These are phyloP conservation scores for Notarius quadriscutis DNA, from an alignment of 2,113 vertebrate genomes.

Conservation along the genomic window DNA sequence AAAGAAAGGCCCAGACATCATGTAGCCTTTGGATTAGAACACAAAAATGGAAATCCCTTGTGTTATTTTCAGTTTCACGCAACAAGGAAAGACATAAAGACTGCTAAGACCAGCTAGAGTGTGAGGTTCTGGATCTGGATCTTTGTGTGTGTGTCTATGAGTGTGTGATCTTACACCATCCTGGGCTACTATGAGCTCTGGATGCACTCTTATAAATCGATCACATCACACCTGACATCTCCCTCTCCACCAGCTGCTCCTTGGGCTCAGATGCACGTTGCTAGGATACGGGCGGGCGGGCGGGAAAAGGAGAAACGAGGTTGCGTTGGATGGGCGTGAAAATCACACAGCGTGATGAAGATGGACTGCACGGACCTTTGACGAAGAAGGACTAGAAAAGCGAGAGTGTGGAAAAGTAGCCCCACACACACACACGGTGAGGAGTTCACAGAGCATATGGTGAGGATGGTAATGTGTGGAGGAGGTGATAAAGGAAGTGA, in stretches of 20 bases:
- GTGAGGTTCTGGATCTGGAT: not conserved
- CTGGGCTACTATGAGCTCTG: constrained; percentile 25
- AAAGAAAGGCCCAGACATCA: not conserved
- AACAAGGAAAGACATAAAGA: not conserved
- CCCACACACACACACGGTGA: constrained; percentile 23
- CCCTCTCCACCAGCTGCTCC: constrained; percentile 53
- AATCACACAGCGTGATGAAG: constrained; percentile 35
- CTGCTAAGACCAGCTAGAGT: not conserved
- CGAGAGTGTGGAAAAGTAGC: not conserved
- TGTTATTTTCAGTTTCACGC: not conserved
- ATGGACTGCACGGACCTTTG: constrained; percentile 29
- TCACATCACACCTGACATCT: constrained; percentile 53
- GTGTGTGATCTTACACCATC: constrained; percentile 18
- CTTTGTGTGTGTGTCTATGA: not conserved
- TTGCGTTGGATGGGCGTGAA: constrained; percentile 46
- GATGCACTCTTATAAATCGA: constrained; percentile 41
- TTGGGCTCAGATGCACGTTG: constrained; percentile 43
- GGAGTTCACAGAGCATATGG: constrained; percentile 49
- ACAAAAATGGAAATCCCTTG: not conserved
- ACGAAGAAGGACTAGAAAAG: constrained; percentile 30
- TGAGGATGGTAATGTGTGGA: constrained; percentile 42
- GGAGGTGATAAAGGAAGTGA: constrained; percentile 42
- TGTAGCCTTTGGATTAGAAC: not conserved
- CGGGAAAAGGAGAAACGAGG: constrained; percentile 33
- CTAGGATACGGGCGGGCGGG: constrained; percentile 50